Evolutionary conservation across 2,797 vertebrate species (phyloP), one percentile per base, ranked within the genome.

Genomic region (Diplodus puntazzo): DNA sequence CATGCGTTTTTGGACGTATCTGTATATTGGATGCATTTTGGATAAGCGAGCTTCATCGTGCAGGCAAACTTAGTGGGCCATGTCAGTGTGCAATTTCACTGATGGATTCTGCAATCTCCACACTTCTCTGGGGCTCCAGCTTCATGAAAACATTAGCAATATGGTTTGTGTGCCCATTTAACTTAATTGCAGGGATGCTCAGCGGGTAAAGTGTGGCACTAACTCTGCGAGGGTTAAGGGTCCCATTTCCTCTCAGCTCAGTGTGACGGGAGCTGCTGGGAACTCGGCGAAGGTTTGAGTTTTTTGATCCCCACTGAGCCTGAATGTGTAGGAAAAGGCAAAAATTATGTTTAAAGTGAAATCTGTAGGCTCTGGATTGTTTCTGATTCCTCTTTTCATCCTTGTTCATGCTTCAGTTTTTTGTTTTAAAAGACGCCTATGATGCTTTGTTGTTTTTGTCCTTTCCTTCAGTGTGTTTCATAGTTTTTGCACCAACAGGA

Each of bases 21-120:
- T 73, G 58, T 71, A 39, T 60, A 66, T 77, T 67, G 64, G 77
- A 87, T 77, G 83, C 77, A 53, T 86, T 92, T 79, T 83, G 82
- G 87, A 83, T 90, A 84, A 90, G 82, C 77, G 82, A 83, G 77
- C 83, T 70, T 43, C 76, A 20, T 65, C 27, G 63, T 73, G 83
- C 84, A 82, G 81, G 81, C 87, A 82, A 78, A 91, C 74, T 75
- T 80, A 86, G 86, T 80, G 80, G 60, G 67, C 75, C 84, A 64
- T 86, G 88, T 85, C 87, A 75, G 64, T 52, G 80, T 49, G 81
- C 85, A 90, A 87, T 91, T 89, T 72, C 70, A 62, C 87, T 92
- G 88, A 92, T 90, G 88, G 85, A 88, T 89, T 80, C 77, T 39
- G 69, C 69, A 68, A 81, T 87, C 82, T 67, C 77, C 43, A 46